Conservation (phyloP, 2,888 invertebrate species). For the Gortyna flavago region DNA sequence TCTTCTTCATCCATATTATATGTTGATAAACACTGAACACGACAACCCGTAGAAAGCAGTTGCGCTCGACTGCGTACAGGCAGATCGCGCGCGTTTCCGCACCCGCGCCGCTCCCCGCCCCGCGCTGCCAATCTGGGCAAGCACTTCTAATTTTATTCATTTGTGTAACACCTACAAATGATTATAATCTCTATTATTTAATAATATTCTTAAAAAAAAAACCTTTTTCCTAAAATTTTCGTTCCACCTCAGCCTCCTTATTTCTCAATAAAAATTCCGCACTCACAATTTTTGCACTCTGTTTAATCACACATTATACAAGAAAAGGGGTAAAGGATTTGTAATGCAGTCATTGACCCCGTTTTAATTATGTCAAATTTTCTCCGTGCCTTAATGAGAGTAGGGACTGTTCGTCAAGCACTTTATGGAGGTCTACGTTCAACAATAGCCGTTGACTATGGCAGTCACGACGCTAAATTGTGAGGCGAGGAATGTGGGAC, state of each 20-base stretch:
- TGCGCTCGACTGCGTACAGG: too few species aligned
- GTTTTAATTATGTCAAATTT: conserved; percentile 59
- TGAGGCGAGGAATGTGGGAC: conserved; percentile 38
- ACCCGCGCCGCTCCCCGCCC: too few species aligned
- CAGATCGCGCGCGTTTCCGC: too few species aligned
- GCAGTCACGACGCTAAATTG: conserved; percentile 46
- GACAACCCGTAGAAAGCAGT: too few species aligned
- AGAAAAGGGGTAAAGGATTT: conserved; percentile 51
- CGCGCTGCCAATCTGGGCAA: too few species aligned
- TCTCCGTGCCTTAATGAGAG: conserved; percentile 58
- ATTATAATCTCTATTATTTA: not conserved
- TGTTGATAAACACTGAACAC: too few species aligned
- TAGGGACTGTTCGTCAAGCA: conserved; percentile 54
- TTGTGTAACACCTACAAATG: not conserved
- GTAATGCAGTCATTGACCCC: conserved; percentile 55
- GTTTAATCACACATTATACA: conserved; percentile 37
- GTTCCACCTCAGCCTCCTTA: not conserved
- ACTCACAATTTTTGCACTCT: conserved; percentile 32
- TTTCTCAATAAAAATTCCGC: conserved; percentile 23
- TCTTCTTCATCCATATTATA: too few species aligned
- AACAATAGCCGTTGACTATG: conserved; percentile 51
- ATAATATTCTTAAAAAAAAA: not conserved
- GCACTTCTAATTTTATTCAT: too few species aligned
- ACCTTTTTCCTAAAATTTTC: not conserved
- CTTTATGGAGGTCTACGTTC: conserved; percentile 53